Evolutionary conservation across 2,888 invertebrate genomes (phyloP).

Genomic region (Hoplodrina ambigua): DNA sequence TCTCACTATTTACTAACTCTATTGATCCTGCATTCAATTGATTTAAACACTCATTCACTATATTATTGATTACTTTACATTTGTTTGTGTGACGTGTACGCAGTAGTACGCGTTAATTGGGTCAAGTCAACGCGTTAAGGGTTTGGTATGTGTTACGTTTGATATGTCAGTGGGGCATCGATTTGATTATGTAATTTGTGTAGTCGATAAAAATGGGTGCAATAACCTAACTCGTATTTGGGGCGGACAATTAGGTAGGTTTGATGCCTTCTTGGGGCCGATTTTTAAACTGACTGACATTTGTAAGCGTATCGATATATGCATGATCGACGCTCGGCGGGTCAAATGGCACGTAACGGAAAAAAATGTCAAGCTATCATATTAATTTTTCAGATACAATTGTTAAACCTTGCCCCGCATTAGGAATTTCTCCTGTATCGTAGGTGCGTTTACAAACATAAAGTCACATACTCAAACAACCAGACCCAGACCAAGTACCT

Average conservation of each 20-base stretch:
- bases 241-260: slow-evolving; percentile 16
- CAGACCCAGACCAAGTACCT: no score
- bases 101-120: slow-evolving; percentile 79
- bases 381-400: no score
- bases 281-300: no score
- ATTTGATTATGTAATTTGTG: slow-evolving; percentile 58
- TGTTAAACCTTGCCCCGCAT: no score
- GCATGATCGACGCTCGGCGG: no score
- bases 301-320: no score
- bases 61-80: slow-evolving; percentile 71
- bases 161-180: slow-evolving; percentile 58
- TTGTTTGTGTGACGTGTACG: slow-evolving; percentile 68
- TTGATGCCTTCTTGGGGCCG: background rate
- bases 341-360: no score
- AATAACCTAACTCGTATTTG: slow-evolving; percentile 49
- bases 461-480: no score
- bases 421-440: no score
- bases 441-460: no score
- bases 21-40: slow-evolving; percentile 72
- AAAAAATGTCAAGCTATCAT: no score
- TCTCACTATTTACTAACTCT: slow-evolving; percentile 72
- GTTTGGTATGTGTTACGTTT: slow-evolving; percentile 49
- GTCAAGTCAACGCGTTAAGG: slow-evolving; percentile 71
- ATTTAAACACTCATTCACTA: slow-evolving; percentile 70
- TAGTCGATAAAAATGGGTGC: slow-evolving; percentile 58